A percentile compares a stretch with the other conserved stretches of the same genome.
Conservation (phyloP, 2,797 vertebrate genomes). For the Girardinus metallicus region DNA sequence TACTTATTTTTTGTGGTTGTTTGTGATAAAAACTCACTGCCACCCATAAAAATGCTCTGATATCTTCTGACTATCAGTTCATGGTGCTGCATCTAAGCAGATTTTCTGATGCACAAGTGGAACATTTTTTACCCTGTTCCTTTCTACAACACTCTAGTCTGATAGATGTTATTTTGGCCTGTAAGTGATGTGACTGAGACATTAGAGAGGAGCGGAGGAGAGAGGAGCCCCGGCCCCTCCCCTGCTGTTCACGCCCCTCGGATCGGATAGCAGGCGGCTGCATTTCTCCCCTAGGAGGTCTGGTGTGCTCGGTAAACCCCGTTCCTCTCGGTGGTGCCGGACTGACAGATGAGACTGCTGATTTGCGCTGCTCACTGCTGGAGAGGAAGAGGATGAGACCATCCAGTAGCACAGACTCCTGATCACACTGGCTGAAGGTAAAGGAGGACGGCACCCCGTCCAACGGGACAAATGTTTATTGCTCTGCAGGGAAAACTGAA, state of each 20-base stretch:
- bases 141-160: not conserved
- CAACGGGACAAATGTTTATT: slow-evolving; percentile 24
- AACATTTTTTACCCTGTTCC: not conserved
- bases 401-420: slow-evolving; percentile 24
- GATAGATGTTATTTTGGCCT: not conserved
- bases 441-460: slow-evolving; percentile 19
- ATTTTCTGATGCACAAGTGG: not conserved
- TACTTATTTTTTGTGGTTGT: not conserved
- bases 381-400: slow-evolving; percentile 23
- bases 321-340: not conserved
- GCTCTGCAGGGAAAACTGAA: not conserved
- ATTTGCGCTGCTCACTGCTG: slow-evolving; percentile 9
- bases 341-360: slow-evolving; percentile 8
- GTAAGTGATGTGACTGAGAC: slow-evolving; percentile 9
- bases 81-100: not conserved
- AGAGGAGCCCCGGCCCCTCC: slow-evolving; percentile 48
- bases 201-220: slow-evolving; percentile 16
- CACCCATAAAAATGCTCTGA: not conserved
- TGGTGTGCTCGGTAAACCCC: not conserved
- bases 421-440: slow-evolving; percentile 45
- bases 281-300: slow-evolving; percentile 43
- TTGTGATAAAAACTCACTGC: not conserved
- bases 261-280: slow-evolving; percentile 51
- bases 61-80: not conserved
- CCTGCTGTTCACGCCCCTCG: slow-evolving; percentile 40